Percentiles rank a stretch among this genome's conserved stretches.
Evolutionary conservation across 2,888 invertebrate genomes (phyloP).

Genomic region (Sabatieria punctata): DNA sequence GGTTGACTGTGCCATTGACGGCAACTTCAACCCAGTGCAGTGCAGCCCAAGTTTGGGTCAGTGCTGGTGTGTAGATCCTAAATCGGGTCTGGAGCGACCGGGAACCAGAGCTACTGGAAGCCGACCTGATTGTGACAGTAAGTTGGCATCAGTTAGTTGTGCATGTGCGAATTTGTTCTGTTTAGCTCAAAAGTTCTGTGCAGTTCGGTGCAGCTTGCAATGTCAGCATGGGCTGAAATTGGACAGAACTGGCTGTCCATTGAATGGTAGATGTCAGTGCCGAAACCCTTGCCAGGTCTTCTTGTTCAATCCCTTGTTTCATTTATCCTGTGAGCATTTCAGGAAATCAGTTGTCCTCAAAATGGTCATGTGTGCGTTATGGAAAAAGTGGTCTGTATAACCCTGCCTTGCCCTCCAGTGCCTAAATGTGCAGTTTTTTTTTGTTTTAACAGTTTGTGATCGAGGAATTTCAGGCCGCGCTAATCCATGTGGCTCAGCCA

Average conservation of each 20-base stretch:
- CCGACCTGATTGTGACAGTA: conserved; percentile 15
- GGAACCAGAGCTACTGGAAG: conserved; percentile 16
- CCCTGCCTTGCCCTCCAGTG: conserved; percentile 14
- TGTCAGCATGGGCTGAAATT: conserved; percentile 16
- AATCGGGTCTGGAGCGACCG: conserved; percentile 18
- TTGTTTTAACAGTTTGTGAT: neutral
- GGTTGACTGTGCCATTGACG: conserved; percentile 17
- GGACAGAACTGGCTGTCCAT: conserved; percentile 17
- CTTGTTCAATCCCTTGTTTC: neutral
- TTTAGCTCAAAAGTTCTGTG: conserved; percentile 14
- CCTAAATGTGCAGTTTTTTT: conserved; percentile 12
- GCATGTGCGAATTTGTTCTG: neutral
- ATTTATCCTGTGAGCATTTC: neutral
- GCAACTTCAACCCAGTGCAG: conserved; percentile 18
- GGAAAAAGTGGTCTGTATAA: conserved; percentile 11
- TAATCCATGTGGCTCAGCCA: neutral
- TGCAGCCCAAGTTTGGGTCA: conserved; percentile 13
- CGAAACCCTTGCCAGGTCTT: conserved; percentile 16
- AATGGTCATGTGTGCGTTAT: conserved; percentile 1
- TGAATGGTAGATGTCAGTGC: conserved; percentile 17
- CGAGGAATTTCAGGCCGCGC: neutral
- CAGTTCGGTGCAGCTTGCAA: conserved; percentile 7
- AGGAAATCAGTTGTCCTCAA: neutral
- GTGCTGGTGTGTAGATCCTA: conserved; percentile 18
- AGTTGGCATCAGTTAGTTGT: neutral